phyloP scores from a whole-genome alignment of 1,140 invertebrate genomes.

The Agraylea sexmaculata region DNA sequence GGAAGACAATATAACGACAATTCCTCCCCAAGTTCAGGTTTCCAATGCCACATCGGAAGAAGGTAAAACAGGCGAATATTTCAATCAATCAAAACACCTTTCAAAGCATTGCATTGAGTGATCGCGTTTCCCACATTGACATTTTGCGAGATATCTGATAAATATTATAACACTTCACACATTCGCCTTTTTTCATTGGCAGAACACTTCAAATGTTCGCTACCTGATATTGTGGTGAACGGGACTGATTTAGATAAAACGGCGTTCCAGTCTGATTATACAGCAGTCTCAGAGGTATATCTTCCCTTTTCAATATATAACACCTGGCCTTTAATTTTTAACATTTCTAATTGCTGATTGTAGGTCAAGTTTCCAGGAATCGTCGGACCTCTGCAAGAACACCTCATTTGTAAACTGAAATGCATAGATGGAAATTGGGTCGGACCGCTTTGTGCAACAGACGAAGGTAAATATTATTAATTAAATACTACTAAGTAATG shows the following conservation, averaged over 20 bases:
- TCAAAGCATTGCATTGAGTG: no score
- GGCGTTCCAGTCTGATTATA: slow-evolving; percentile 34
- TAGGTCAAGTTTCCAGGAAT: slow-evolving; percentile 52
- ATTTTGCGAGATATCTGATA: no score
- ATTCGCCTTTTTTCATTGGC: slow-evolving; percentile 16
- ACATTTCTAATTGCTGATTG: slow-evolving; percentile 8
- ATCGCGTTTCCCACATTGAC: no score
- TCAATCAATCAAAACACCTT: no score
- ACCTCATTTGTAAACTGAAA: slow-evolving; percentile 65
- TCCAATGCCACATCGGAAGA: no score
- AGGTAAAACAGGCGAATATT: no score
- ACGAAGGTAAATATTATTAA: slow-evolving; percentile 25
- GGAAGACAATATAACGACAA: no score
- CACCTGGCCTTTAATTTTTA: slow-evolving; percentile 4
- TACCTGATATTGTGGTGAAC: slow-evolving; percentile 33
- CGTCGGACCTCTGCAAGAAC: slow-evolving; percentile 52
- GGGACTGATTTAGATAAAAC: slow-evolving; percentile 33
- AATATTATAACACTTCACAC: no score
- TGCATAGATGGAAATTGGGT: slow-evolving; percentile 71
- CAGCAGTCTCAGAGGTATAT: slow-evolving; percentile 35
- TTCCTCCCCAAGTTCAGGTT: no score
- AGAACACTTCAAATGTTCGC: slow-evolving; percentile 37
- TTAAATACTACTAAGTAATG: no score
- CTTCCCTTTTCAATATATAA: background rate
- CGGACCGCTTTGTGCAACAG: slow-evolving; percentile 53